These are phyloP conservation scores for Alethe castanea DNA, from an alignment of 2,113 vertebrate species.

Conservation along the genomic window DNA sequence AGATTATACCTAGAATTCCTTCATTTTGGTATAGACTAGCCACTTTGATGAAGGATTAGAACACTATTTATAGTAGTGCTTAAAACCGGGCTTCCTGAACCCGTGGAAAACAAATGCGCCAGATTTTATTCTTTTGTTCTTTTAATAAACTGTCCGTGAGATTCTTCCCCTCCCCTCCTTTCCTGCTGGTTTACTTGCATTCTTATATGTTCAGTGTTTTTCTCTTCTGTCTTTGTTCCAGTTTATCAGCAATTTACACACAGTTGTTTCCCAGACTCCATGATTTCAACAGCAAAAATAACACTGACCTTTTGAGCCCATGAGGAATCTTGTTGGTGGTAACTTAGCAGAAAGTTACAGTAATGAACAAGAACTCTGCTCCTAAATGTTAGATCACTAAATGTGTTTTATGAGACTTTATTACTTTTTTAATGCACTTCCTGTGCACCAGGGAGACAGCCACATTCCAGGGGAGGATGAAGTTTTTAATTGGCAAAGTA, in stretches of 20 bases:
- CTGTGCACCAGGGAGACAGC: constrained; percentile 2
- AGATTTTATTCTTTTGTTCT: constrained; percentile 67
- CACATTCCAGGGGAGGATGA: not conserved
- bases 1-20: not conserved
- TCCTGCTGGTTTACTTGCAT: constrained; percentile 63
- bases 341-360: constrained; percentile 52
- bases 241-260: constrained; percentile 67
- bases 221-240: constrained; percentile 60
- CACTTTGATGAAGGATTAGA: constrained; percentile 39
- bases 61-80: constrained; percentile 57
- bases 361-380: constrained; percentile 17
- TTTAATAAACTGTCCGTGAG: constrained; percentile 61
- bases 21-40: constrained; percentile 2
- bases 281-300: constrained; percentile 58
- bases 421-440: constrained; percentile 35
- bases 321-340: constrained; percentile 26
- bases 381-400: constrained; percentile 31
- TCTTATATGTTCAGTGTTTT: constrained; percentile 58
- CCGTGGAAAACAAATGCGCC: constrained; percentile 41
- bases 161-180: constrained; percentile 62
- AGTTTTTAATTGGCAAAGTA: not conserved
- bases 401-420: constrained; percentile 23
- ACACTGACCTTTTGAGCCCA: constrained; percentile 56
- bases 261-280: constrained; percentile 60
- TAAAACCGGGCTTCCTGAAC: constrained; percentile 51